Evolutionary conservation across 2,797 vertebrate genomes (phyloP).

Genomic region (Microchirus variegatus): DNA sequence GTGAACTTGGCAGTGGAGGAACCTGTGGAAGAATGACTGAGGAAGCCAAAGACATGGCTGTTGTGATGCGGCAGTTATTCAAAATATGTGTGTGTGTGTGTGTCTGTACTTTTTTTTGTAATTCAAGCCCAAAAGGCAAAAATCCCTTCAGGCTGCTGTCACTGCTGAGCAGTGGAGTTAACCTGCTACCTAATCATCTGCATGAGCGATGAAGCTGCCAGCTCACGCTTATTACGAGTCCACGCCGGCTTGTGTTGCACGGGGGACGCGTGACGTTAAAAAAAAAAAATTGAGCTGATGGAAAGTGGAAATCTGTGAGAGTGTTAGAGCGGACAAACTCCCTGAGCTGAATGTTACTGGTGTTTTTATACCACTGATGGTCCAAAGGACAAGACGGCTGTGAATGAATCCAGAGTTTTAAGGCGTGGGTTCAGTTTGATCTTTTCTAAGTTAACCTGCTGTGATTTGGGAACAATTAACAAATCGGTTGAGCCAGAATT

Average conservation of each 20-base stretch:
- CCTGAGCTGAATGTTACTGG: conserved; percentile 11
- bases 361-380: conserved; percentile 17
- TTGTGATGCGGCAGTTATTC: conserved; percentile 24
- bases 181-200: conserved; percentile 29
- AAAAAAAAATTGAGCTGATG: neutral
- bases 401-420: conserved; percentile 26
- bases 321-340: conserved; percentile 23
- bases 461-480: conserved; percentile 11
- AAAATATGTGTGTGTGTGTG: conserved; percentile 27
- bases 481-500: conserved; percentile 1
- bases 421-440: neutral
- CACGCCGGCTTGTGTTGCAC: conserved; percentile 1
- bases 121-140: conserved; percentile 41
- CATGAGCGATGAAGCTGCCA: conserved; percentile 28
- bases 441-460: conserved; percentile 8
- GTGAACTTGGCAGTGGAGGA: conserved; percentile 25
- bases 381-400: conserved; percentile 6
- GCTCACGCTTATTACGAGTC: conserved; percentile 18
- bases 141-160: conserved; percentile 24
- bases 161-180: conserved; percentile 38
- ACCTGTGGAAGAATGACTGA: conserved; percentile 64
- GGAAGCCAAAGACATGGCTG: conserved; percentile 59
- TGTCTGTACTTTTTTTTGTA: conserved; percentile 39
- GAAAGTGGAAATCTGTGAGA: conserved; percentile 15
- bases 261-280: conserved; percentile 15